Evolutionary conservation across 92 coral and sea anemone genomes (phyloP), one percentile per base, ranked within the genome.

Genomic region (Scolanthus callimorphus): DNA sequence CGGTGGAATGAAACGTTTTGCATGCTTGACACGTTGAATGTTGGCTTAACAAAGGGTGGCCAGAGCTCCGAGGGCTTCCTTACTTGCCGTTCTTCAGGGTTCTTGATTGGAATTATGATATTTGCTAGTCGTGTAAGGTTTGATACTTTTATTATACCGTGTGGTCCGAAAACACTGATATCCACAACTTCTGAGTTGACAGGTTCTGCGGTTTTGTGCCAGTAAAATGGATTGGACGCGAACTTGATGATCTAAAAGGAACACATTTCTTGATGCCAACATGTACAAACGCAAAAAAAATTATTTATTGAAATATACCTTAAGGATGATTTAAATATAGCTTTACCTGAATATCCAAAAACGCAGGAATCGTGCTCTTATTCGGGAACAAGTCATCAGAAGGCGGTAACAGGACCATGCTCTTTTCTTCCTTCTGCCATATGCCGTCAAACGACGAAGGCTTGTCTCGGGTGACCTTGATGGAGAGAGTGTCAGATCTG

Each of bases 151-250:
- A 87, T 63, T 25, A 52, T 24, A 15, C 71, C 64, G n/a, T 85
- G 90, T 25, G 67, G 69, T 6, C 85, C 59, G 49, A 81, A 76
- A 25, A 87, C 67, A 22, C 66, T 72, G 62, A 87, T 81, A 38
- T 87, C 95, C 1, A 83, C 55, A 15, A 87, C 95, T n/a, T 81
- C 74, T 1, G 95, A 82, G 31, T 73, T 87, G 25, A 87, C 86
- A 25, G 65, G 59, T 15, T 62, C 53, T 3, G 90, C 65, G 15
- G 83, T 87, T 30, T 50, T 19, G 49, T 87, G 90, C 90, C 95
- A 82, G 1, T 82, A 81, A 51, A 66, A 87, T 1, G 95, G 95
- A 17, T 87, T 87, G 24, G 77, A 62, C 1, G 73, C 53, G 48
- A 87, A 63, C 48, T 68, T 61, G 15, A 68, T 56, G 1, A 68